A percentile compares a stretch with the other conserved stretches of the same genome.
phyloP scores from a whole-genome alignment of 37 sponge, comb jelly and placozoan genomes.

The Mnemiopsis leidyi region DNA sequence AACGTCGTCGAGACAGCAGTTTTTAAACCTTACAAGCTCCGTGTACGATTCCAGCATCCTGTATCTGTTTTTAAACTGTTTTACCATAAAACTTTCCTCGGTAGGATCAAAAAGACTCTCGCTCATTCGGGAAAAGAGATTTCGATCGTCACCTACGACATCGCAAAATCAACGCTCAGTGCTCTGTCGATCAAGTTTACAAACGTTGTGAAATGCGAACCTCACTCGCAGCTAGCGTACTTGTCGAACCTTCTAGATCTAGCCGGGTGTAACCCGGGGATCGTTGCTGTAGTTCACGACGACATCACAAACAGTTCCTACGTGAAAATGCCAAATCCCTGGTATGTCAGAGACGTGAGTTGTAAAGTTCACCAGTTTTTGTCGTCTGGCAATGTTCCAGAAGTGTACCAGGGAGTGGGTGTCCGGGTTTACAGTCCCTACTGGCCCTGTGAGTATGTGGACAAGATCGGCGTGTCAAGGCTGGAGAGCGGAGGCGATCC shows the following conservation, averaged over 20 bases:
- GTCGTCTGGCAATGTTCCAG: background rate
- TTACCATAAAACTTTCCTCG: background rate
- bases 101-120: background rate
- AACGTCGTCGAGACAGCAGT: background rate
- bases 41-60: background rate
- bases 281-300: background rate
- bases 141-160: background rate
- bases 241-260: background rate
- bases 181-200: background rate
- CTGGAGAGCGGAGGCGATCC: too few relatives aligned
- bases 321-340: background rate
- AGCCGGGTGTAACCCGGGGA: constrained; percentile 11
- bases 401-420: background rate
- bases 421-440: background rate
- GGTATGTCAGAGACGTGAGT: background rate
- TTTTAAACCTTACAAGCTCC: background rate
- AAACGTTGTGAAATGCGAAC: background rate
- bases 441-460: background rate
- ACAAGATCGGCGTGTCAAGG: too few relatives aligned
- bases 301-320: background rate
- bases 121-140: background rate
- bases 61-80: background rate
- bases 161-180: background rate
- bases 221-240: background rate
- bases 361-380: background rate